Percentiles rank a stretch among this genome's conserved stretches.
These are phyloP conservation scores for Scortum barcoo DNA, from an alignment of 2,113 vertebrate genomes.

Conservation along the genomic window DNA sequence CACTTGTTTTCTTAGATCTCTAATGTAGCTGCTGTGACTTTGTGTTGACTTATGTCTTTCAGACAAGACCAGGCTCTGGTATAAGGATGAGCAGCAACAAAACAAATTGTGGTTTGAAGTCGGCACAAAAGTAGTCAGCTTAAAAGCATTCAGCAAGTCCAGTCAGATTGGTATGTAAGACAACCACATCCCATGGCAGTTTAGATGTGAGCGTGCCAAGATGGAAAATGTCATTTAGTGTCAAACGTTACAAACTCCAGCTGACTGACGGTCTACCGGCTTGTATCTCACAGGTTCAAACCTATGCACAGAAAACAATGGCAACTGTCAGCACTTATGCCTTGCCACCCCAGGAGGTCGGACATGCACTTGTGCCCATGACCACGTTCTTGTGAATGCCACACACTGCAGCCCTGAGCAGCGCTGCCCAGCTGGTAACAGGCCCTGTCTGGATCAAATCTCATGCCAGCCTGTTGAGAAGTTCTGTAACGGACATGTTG, in stretches of 20 bases:
- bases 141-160: conserved; percentile 87
- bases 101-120: conserved; percentile 89
- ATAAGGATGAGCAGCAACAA: conserved; percentile 77
- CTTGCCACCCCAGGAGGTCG: conserved; percentile 86
- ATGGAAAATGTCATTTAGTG: neutral
- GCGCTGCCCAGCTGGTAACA: conserved; percentile 70
- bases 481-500: conserved; percentile 82
- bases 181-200: neutral
- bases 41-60: conserved; percentile 10
- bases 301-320: conserved; percentile 85
- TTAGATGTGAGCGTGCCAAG: neutral
- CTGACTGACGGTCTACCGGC: neutral
- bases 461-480: conserved; percentile 83
- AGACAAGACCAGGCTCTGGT: conserved; percentile 89
- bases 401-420: conserved; percentile 69
- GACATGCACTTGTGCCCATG: conserved; percentile 86
- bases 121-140: conserved; percentile 82
- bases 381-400: conserved; percentile 71
- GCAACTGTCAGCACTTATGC: conserved; percentile 91
- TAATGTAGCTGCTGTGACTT: neutral
- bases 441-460: conserved; percentile 82
- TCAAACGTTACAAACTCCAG: neutral
- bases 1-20: neutral
- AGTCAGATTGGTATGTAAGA: conserved; percentile 86
- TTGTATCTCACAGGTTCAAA: conserved; percentile 82